phyloP scores from a whole-genome alignment of 2,797 vertebrate species.

The Smutsia gigantea region DNA sequence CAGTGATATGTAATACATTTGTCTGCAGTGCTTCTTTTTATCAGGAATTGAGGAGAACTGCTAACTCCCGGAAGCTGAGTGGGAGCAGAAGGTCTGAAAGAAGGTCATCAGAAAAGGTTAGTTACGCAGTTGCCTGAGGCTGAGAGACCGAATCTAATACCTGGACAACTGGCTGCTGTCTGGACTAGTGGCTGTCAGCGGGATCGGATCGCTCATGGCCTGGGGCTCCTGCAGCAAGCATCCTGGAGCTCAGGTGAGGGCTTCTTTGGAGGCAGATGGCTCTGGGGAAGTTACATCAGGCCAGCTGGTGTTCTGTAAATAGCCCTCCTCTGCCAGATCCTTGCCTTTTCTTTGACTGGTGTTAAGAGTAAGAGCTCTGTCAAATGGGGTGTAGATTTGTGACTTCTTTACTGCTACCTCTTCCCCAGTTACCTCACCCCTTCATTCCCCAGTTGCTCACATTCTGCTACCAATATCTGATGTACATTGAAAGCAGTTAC shows the following conservation, averaged over 20 bases:
- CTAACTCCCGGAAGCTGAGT: constrained; percentile 66
- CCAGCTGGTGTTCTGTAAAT: constrained; percentile 82
- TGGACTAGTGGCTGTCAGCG: constrained; percentile 48
- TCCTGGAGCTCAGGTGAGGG: constrained; percentile 84
- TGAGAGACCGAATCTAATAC: constrained; percentile 88
- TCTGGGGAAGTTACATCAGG: constrained; percentile 81
- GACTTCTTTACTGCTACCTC: constrained; percentile 24
- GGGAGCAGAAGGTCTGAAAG: constrained; percentile 81
- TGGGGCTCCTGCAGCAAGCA: constrained; percentile 79
- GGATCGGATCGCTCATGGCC: constrained; percentile 83
- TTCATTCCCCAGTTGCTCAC: constrained; percentile 2
- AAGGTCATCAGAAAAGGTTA: constrained; percentile 84
- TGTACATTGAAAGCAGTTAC: constrained; percentile 60
- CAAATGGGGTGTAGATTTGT: background rate
- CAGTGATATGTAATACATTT: background rate
- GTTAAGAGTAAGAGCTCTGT: constrained; percentile 16
- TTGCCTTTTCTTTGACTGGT: background rate
- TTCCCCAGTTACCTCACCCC: constrained; percentile 14
- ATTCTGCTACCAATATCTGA: constrained; percentile 53
- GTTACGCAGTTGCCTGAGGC: constrained; percentile 71
- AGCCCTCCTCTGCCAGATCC: constrained; percentile 75
- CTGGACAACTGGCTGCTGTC: constrained; percentile 88
- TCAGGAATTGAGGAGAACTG: background rate
- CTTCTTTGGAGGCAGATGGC: constrained; percentile 87
- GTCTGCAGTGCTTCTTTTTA: background rate